Evolutionary conservation across 2,797 vertebrate genomes (phyloP).

Genomic region (Eulemur mongoz): DNA sequence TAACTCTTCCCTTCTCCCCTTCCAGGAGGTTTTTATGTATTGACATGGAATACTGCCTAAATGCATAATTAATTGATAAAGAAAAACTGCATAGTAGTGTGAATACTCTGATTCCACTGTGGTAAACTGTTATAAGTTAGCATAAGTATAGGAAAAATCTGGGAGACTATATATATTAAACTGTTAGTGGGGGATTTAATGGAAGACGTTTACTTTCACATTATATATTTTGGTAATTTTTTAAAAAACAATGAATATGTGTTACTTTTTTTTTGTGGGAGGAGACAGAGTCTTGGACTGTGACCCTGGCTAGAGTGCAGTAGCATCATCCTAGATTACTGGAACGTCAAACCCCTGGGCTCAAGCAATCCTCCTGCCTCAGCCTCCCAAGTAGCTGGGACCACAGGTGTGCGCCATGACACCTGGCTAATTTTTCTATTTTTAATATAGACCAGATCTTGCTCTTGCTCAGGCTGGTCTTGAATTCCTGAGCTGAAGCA

Average conservation of each 20-base stretch:
- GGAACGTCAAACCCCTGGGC: too few species aligned
- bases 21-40: neutral
- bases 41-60: neutral
- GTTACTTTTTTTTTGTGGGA: neutral
- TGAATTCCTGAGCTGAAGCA: neutral
- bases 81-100: neutral
- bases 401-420: too few species aligned
- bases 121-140: neutral
- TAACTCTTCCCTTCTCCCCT: neutral
- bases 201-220: neutral
- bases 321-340: too few species aligned
- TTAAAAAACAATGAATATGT: neutral
- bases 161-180: neutral
- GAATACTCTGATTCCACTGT: neutral
- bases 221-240: constrained; percentile 19
- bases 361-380: too few species aligned
- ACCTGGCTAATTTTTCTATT: neutral
- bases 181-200: neutral
- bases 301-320: too few species aligned
- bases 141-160: neutral
- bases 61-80: neutral
- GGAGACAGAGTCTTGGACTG: too few species aligned
- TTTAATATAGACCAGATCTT: neutral
- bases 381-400: too few species aligned
- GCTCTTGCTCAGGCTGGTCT: neutral